These are phyloP conservation scores for Chlorodrepanis virens DNA, from an alignment of 2,113 vertebrate genomes.

Conservation along the genomic window DNA sequence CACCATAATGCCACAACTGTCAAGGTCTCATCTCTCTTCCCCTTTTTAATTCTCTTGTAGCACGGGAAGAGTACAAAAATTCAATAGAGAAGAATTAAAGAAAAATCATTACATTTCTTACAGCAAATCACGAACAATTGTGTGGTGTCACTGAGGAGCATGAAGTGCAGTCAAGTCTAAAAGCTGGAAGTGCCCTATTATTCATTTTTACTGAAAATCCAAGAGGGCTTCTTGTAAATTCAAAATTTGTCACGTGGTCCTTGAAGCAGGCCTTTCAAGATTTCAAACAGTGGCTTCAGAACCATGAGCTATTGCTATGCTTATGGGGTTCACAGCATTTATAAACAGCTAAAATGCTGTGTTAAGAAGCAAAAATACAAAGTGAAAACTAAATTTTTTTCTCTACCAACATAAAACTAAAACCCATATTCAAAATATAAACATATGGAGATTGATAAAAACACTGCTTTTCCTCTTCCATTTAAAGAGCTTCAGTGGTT, in stretches of 20 bases:
- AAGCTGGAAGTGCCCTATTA: slow-evolving; percentile 21
- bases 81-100: slow-evolving; percentile 22
- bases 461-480: not conserved
- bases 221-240: slow-evolving; percentile 3
- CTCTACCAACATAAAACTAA: not conserved
- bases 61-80: not conserved
- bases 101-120: slow-evolving; percentile 23
- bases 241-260: not conserved
- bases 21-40: slow-evolving; percentile 10
- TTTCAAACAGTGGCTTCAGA: slow-evolving; percentile 2
- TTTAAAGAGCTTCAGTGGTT: not conserved
- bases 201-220: slow-evolving; percentile 32
- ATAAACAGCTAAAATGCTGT: not conserved
- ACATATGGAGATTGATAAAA: not conserved
- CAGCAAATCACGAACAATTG: slow-evolving; percentile 10
- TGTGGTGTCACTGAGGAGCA: not conserved
- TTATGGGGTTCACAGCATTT: not conserved
- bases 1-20: not conserved
- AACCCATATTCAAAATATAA: not conserved
- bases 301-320: not conserved
- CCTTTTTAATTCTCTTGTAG: not conserved
- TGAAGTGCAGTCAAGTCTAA: not conserved
- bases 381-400: not conserved
- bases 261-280: not conserved
- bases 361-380: not conserved